Evolutionary conservation across 1,140 invertebrate species (phyloP).

Genomic region (Dendroctonus valens): DNA sequence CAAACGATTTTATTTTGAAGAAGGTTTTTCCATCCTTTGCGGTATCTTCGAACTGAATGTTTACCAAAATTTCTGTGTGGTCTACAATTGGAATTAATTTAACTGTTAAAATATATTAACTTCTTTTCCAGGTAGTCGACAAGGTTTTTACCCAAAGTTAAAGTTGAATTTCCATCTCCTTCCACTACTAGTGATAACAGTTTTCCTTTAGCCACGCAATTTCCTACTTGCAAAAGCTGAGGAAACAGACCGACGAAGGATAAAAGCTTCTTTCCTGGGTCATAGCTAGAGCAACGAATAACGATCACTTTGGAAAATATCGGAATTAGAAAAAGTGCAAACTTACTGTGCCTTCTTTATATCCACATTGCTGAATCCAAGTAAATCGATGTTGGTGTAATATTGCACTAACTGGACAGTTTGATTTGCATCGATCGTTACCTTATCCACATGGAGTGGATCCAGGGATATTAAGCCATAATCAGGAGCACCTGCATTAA

Average conservation of each 20-base stretch:
- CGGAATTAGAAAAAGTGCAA: neutral
- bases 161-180: slow-evolving; percentile 28
- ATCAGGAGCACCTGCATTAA: slow-evolving; percentile 10
- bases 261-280: slow-evolving; percentile 28
- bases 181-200: slow-evolving; percentile 33
- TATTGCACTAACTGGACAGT: slow-evolving; percentile 24
- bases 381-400: slow-evolving; percentile 16
- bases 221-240: slow-evolving; percentile 21
- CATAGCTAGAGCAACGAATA: slow-evolving; percentile 25
- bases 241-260: slow-evolving; percentile 10
- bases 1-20: slow-evolving; percentile 18
- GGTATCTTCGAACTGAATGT: slow-evolving; percentile 16
- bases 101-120: too few relatives aligned
- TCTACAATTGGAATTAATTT: slow-evolving; percentile 17
- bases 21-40: slow-evolving; percentile 28
- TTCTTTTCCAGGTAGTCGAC: neutral
- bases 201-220: slow-evolving; percentile 32
- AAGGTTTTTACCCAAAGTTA: slow-evolving; percentile 24
- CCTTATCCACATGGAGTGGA: slow-evolving; percentile 11
- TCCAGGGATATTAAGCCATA: slow-evolving; percentile 15
- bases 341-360: slow-evolving; percentile 21
- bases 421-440: slow-evolving; percentile 16
- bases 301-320: neutral
- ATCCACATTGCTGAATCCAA: slow-evolving; percentile 15
- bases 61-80: slow-evolving; percentile 3